Percentiles rank a stretch among this genome's conserved stretches.
Evolutionary conservation across 2,888 invertebrate species (phyloP).

Genomic region (Sabatieria punctata): DNA sequence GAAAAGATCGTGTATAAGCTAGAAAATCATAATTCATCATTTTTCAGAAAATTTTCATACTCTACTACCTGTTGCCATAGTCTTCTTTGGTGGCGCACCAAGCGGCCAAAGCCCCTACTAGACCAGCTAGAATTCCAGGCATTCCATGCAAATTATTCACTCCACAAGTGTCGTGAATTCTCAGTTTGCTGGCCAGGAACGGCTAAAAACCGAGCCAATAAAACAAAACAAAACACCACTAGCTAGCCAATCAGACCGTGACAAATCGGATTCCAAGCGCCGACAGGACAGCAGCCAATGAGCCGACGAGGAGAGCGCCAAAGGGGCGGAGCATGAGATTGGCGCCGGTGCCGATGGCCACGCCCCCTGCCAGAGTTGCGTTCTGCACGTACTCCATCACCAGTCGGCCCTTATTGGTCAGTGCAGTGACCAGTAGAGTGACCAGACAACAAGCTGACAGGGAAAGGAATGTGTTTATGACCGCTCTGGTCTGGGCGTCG

Average conservation of each 20-base stretch:
- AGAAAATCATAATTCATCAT: too few species aligned
- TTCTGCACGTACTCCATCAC: slow-evolving; percentile 38
- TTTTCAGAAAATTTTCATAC: not conserved
- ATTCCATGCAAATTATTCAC: slow-evolving; percentile 91
- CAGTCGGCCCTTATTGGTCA: slow-evolving; percentile 38
- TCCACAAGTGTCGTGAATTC: slow-evolving; percentile 71
- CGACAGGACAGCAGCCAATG: slow-evolving; percentile 22
- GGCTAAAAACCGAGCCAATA: slow-evolving; percentile 40
- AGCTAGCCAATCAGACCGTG: slow-evolving; percentile 16
- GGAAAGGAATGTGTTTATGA: slow-evolving; percentile 80
- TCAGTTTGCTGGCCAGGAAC: slow-evolving; percentile 40
- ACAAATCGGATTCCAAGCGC: slow-evolving; percentile 27
- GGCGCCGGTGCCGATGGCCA: slow-evolving; percentile 34
- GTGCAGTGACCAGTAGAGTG: slow-evolving; percentile 62
- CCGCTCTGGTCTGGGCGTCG: slow-evolving; percentile 46
- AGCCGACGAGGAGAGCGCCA: slow-evolving; percentile 29
- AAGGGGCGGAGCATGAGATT: slow-evolving; percentile 34
- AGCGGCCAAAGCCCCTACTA: slow-evolving; percentile 59
- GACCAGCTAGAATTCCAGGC: slow-evolving; percentile 69
- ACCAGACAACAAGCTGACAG: slow-evolving; percentile 62
- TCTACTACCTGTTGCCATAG: slow-evolving; percentile 4
- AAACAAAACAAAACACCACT: not conserved
- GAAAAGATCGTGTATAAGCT: too few species aligned
- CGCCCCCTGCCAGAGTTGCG: slow-evolving; percentile 37
- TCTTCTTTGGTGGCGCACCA: slow-evolving; percentile 44